Conservation (phyloP, 2,113 vertebrate species). For the Apistogramma diplotaenia region DNA sequence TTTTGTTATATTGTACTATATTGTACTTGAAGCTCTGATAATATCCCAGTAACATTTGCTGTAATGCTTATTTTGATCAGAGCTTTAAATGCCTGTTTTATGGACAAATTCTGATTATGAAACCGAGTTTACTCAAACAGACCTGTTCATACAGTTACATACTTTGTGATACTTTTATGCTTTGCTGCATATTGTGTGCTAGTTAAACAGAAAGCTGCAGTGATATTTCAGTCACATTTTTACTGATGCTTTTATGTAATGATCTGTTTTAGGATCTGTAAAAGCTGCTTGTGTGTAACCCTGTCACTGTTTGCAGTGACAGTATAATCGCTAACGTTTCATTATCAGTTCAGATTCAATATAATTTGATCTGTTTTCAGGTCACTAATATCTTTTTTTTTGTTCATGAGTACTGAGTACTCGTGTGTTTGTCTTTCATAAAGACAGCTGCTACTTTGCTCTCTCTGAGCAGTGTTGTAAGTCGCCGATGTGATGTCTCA, state of each 20-base stretch:
- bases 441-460: not conserved
- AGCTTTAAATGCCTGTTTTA: not conserved
- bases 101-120: not conserved
- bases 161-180: too few species aligned
- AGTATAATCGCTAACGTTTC: not conserved
- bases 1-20: not conserved
- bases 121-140: not conserved
- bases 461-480: not conserved
- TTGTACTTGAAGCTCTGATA: not conserved
- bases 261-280: not conserved
- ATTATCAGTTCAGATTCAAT: not conserved
- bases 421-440: not conserved
- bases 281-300: not conserved
- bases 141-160: not conserved
- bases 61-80: not conserved
- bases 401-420: not conserved
- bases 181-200: too few species aligned
- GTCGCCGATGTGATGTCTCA: conserved; percentile 35
- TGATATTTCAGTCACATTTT: too few species aligned
- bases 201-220: too few species aligned
- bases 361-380: conserved; percentile 6
- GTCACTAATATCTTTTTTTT: not conserved
- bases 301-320: not conserved
- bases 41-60: not conserved
- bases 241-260: not conserved